A percentile compares a stretch with the other conserved stretches of the same genome.
Evolutionary conservation across 1,140 invertebrate species (phyloP).

Genomic region (Tetramorium alpestre): DNA sequence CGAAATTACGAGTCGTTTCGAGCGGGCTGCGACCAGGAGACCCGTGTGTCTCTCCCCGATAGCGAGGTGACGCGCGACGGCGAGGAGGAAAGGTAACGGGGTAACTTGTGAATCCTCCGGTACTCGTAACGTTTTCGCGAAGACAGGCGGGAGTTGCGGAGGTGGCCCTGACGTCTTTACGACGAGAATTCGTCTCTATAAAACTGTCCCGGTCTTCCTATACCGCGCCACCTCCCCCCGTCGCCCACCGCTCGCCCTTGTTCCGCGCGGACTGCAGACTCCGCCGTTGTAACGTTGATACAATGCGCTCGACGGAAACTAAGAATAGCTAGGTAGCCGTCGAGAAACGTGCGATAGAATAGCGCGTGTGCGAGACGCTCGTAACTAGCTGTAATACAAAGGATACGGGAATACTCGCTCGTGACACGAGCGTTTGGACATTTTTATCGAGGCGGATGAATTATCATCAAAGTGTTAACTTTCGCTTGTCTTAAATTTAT

Average conservation of each 20-base stretch:
- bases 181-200: constrained; percentile 82
- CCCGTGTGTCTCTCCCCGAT: constrained; percentile 57
- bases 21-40: constrained; percentile 2
- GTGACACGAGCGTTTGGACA: background rate
- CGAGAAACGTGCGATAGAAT: constrained; percentile 33
- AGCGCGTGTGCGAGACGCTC: constrained; percentile 20
- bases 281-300: constrained; percentile 66
- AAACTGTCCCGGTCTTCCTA: constrained; percentile 80
- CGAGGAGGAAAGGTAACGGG: constrained; percentile 68
- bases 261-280: constrained; percentile 43
- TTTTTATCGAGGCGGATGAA: background rate
- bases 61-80: constrained; percentile 55
- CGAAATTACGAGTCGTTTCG: constrained; percentile 66
- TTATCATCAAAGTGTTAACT: background rate
- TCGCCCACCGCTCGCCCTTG: constrained; percentile 26
- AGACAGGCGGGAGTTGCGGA: constrained; percentile 74
- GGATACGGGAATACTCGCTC: background rate
- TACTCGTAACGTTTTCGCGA: constrained; percentile 74
- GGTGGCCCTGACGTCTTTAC: constrained; percentile 82
- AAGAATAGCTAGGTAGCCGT: constrained; percentile 63
- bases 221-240: constrained; percentile 15
- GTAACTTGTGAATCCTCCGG: constrained; percentile 79
- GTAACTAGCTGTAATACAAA: constrained; percentile 32
- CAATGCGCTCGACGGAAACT: constrained; percentile 66
- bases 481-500: background rate